Percentiles rank a stretch among this genome's conserved stretches.
Conservation (phyloP, 2,113 vertebrate species). For the Cryptoleucopteryx plumbea region DNA sequence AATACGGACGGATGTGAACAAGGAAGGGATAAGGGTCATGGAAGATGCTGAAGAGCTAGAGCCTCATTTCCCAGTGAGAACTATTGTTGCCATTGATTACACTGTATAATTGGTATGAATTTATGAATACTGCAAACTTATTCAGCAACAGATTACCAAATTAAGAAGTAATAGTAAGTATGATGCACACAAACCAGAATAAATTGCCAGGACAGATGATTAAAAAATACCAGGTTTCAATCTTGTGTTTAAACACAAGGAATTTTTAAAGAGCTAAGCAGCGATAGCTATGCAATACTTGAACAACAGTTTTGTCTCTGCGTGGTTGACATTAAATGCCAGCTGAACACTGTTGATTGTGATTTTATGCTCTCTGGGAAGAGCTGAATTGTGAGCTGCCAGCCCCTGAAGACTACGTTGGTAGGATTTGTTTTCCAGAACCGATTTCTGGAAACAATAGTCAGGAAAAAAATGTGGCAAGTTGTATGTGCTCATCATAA, state of each 20-base stretch:
- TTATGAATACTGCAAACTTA: not conserved
- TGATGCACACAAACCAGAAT: not conserved
- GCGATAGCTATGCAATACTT: not conserved
- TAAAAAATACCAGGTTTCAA: not conserved
- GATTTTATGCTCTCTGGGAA: slow-evolving; percentile 19
- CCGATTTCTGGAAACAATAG: not conserved
- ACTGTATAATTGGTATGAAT: not conserved
- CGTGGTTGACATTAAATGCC: not conserved
- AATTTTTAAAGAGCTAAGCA: not conserved
- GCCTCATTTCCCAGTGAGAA: not conserved
- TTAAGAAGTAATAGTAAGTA: not conserved
- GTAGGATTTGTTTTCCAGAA: slow-evolving; percentile 23
- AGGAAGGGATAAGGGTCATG: not conserved
- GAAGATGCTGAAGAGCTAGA: not conserved
- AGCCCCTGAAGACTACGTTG: not conserved
- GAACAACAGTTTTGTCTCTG: slow-evolving; percentile 1
- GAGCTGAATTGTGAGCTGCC: not conserved
- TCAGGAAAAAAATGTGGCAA: not conserved
- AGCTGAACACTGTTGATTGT: not conserved
- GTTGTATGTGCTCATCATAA: not conserved
- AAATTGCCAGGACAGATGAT: not conserved
- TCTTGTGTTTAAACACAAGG: not conserved
- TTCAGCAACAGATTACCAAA: not conserved
- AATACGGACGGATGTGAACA: not conserved
- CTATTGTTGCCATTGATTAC: not conserved